Percentiles rank a stretch among this genome's conserved stretches.
phyloP scores from a whole-genome alignment of 1,140 invertebrate species.

The Cotesia chilonis region DNA sequence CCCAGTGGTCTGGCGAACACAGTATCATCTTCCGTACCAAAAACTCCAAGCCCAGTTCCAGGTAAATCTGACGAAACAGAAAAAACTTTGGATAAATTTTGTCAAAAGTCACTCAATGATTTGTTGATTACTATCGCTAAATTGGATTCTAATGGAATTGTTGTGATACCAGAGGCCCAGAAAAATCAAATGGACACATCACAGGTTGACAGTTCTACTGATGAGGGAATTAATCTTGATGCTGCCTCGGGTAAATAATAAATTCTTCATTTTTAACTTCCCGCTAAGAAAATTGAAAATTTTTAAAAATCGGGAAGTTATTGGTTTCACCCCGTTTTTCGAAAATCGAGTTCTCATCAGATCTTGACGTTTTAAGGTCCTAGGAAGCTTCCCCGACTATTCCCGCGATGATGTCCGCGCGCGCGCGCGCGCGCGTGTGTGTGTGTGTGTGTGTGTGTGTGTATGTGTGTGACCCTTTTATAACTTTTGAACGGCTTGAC shows the following conservation, averaged over 20 bases:
- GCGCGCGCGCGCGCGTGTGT: no score
- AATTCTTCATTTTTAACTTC: constrained; percentile 7
- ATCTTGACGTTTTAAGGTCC: no score
- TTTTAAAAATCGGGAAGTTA: no score
- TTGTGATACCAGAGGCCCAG: constrained; percentile 71
- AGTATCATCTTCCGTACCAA: constrained; percentile 82
- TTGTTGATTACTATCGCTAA: constrained; percentile 85
- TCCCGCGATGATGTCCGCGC: no score
- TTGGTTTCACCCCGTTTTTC: no score
- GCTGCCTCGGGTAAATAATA: constrained; percentile 51
- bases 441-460: no score
- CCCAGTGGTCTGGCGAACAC: constrained; percentile 50
- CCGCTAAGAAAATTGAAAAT: no score
- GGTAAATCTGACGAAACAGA: constrained; percentile 66
- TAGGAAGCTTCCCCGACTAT: no score
- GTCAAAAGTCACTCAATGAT: constrained; percentile 84
- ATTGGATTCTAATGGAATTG: constrained; percentile 82
- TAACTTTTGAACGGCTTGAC: no score
- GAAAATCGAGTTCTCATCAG: no score
- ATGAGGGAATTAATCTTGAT: constrained; percentile 57
- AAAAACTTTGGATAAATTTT: constrained; percentile 77
- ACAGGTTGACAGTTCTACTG: constrained; percentile 62
- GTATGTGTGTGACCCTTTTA: no score
- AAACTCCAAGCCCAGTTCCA: constrained; percentile 76
- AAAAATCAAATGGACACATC: constrained; percentile 59